Conservation (phyloP, 2,888 invertebrate species). For the Liopterus haemorrhoidalis region DNA sequence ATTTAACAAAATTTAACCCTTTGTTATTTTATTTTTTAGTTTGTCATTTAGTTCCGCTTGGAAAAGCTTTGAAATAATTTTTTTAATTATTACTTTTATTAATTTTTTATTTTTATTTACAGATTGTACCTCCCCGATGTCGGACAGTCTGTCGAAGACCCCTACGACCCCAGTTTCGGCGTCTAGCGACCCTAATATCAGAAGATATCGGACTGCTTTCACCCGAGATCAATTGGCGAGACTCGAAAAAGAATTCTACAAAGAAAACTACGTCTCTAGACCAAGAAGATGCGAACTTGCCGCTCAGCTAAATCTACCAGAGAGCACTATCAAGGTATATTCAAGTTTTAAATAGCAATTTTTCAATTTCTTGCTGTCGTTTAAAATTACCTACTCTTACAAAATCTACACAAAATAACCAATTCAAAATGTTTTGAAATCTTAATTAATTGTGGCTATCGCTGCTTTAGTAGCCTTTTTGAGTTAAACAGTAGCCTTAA, state of each 20-base stretch:
- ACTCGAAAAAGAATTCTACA: conserved; percentile 92
- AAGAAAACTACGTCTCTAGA: conserved; percentile 95
- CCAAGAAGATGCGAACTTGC: conserved; percentile 94
- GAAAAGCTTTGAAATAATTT: neutral
- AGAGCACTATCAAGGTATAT: conserved; percentile 98
- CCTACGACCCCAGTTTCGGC: conserved; percentile 19
- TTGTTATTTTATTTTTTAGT: no score
- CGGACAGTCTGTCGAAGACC: conserved; percentile 34
- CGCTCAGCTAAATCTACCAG: conserved; percentile 84
- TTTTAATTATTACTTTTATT: conserved; percentile 3
- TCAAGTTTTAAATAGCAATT: no score
- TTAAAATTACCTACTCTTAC: no score
- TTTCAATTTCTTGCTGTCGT: no score
- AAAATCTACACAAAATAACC: no score
- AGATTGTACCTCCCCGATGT: conserved; percentile 49
- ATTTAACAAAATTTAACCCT: no score
- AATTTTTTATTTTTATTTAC: conserved; percentile 34
- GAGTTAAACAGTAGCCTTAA: no score
- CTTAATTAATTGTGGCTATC: no score
- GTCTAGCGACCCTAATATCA: conserved; percentile 59
- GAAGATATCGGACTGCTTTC: conserved; percentile 95
- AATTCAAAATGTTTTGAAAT: no score
- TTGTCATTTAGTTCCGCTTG: no score
- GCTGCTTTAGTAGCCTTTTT: no score
- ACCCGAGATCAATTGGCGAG: conserved; percentile 87